phyloP scores from a whole-genome alignment of 2,888 invertebrate genomes.

The Hydrotaea cyrtoneurina region DNA sequence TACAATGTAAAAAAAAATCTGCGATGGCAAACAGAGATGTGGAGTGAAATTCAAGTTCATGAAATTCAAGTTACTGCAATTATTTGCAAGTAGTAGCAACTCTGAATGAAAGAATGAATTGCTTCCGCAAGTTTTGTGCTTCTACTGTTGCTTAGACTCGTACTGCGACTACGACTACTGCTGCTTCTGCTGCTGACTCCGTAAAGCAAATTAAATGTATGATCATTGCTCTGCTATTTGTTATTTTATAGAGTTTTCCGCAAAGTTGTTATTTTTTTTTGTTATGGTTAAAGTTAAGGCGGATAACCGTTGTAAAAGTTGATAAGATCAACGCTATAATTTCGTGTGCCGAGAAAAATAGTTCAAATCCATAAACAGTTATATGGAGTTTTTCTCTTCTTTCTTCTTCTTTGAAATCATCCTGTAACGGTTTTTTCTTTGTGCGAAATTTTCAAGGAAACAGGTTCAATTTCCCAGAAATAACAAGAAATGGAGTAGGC shows the following conservation, averaged over 20 bases:
- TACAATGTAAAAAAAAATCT: neutral
- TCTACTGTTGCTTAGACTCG: constrained; percentile 30
- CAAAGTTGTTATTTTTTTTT: neutral
- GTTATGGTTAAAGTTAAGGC: constrained; percentile 51
- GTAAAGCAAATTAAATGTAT: constrained; percentile 20
- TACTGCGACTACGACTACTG: no score
- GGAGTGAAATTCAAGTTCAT: constrained; percentile 37
- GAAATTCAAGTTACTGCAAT: constrained; percentile 57
- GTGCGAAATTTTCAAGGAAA: neutral
- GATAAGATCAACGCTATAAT: constrained; percentile 54
- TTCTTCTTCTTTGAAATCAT: neutral
- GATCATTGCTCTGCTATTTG: constrained; percentile 31
- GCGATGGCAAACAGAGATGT: constrained; percentile 7
- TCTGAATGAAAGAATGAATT: constrained; percentile 60
- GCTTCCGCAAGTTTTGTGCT: constrained; percentile 68
- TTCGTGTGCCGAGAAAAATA: constrained; percentile 2
- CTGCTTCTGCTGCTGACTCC: neutral
- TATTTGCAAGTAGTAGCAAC: constrained; percentile 69
- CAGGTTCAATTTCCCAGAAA: neutral
- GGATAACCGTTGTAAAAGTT: constrained; percentile 53
- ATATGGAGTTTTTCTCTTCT: neutral
- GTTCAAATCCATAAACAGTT: constrained; percentile 17
- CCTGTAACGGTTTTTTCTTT: neutral
- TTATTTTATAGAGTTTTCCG: neutral
- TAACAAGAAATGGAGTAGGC: no score